Conservation (phyloP, 2,113 vertebrate genomes). For the Oreochromis aureus region DNA sequence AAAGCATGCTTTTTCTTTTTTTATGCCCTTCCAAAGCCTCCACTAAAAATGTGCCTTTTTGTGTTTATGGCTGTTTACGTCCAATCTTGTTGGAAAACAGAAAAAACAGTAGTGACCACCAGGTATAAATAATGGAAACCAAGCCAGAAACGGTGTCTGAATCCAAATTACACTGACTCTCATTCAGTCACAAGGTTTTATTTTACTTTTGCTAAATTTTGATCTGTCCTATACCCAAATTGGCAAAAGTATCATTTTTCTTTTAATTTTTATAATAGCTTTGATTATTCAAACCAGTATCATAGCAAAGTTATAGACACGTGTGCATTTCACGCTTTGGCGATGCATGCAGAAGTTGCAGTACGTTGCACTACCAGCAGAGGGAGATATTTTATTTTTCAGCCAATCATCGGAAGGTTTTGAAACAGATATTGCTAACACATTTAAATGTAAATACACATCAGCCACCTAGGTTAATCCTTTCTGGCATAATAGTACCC, state of each 20-base stretch:
- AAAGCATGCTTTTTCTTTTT: not conserved
- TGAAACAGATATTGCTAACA: not conserved
- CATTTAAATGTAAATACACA: not conserved
- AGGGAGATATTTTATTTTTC: not conserved
- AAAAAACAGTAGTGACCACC: not conserved
- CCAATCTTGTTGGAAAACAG: not conserved
- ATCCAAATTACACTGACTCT: not conserved
- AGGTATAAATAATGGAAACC: not conserved
- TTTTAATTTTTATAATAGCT: not conserved
- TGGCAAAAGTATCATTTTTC: not conserved
- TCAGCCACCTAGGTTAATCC: not conserved
- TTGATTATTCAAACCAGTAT: not conserved
- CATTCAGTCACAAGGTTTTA: not conserved
- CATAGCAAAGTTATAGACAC: not conserved
- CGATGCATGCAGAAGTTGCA: not conserved
- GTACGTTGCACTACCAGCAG: not conserved
- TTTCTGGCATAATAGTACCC: not conserved
- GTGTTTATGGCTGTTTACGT: not conserved
- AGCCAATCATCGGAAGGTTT: not conserved
- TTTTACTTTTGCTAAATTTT: not conserved
- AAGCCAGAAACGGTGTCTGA: not conserved
- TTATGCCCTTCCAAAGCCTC: not conserved
- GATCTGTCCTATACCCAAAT: not conserved
- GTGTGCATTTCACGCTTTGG: not conserved
- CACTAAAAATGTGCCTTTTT: not conserved